Conservation (phyloP, 2,888 invertebrate species). For the Drosophila maculinotata region DNA sequence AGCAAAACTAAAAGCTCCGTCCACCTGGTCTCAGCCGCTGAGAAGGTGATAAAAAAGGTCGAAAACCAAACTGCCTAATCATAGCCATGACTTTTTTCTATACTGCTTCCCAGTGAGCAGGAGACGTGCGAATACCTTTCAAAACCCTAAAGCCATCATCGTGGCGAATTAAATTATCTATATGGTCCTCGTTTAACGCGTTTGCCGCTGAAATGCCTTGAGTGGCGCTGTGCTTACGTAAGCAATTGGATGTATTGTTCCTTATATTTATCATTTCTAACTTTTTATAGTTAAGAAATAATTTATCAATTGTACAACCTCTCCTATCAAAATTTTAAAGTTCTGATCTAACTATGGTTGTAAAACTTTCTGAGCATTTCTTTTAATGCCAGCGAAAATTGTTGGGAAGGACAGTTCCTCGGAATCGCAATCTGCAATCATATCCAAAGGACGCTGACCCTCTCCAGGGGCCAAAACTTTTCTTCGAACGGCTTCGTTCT, state of each 20-base stretch:
- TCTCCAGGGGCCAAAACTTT: conserved; percentile 19
- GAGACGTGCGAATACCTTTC: conserved; percentile 9
- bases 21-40: no score
- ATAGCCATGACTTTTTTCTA: no score
- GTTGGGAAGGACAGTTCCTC: conserved; percentile 14
- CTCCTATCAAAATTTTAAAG: conserved; percentile 22
- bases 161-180: no score
- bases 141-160: conserved; percentile 4
- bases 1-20: no score
- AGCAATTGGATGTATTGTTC: conserved; percentile 5
- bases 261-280: conserved; percentile 6
- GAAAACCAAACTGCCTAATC: no score
- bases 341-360: conserved; percentile 11
- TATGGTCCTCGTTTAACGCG: no score
- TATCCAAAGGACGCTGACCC: conserved; percentile 7
- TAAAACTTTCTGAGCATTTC: background rate
- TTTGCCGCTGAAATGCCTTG: no score
- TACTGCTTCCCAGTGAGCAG: background rate
- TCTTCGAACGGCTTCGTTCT: no score
- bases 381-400: conserved; percentile 10
- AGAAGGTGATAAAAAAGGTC: no score
- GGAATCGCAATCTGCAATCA: conserved; percentile 11
- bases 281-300: conserved; percentile 24
- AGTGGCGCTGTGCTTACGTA: background rate
- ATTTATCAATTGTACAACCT: conserved; percentile 32